phyloP scores from a whole-genome alignment of 2,113 vertebrate genomes.

The Siphamia tubifer region DNA sequence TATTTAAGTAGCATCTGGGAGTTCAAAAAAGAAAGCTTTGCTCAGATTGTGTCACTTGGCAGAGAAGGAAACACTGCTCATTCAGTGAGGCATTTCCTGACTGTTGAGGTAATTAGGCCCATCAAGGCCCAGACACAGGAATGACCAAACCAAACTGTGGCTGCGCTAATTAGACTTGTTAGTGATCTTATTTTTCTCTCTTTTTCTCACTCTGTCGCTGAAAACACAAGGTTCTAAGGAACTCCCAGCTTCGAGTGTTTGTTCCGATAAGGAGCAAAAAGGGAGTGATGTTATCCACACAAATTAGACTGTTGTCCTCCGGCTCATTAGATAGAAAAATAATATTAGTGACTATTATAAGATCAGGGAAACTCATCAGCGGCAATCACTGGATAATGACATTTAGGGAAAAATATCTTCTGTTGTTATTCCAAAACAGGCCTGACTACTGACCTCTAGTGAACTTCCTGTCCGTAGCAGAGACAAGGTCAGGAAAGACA shows the following conservation, averaged over 20 bases:
- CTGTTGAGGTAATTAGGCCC: slow-evolving; percentile 28
- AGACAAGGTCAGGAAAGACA: slow-evolving; percentile 21
- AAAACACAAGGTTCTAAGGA: no score
- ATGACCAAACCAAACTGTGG: slow-evolving; percentile 3
- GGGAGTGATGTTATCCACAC: no score
- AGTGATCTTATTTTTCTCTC: no score
- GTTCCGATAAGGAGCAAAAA: background rate
- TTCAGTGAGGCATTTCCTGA: slow-evolving; percentile 55
- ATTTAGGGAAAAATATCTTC: background rate
- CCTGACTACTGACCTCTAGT: background rate
- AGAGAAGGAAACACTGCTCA: slow-evolving; percentile 11
- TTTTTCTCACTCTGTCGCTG: background rate
- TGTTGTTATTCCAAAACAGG: slow-evolving; percentile 27
- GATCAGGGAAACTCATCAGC: background rate
- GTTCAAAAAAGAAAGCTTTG: background rate
- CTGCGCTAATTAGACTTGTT: slow-evolving; percentile 10
- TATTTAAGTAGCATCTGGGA: background rate
- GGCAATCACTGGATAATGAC: slow-evolving; percentile 1
- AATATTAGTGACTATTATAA: slow-evolving; percentile 11
- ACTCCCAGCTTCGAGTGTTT: background rate
- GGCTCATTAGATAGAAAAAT: background rate
- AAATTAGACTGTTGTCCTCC: background rate
- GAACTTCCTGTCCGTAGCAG: slow-evolving; percentile 18
- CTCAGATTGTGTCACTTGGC: background rate
- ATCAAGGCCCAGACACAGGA: slow-evolving; percentile 17